Evolutionary conservation across 1,140 invertebrate species (phyloP).

Genomic region (Harlomillsia oculata): DNA sequence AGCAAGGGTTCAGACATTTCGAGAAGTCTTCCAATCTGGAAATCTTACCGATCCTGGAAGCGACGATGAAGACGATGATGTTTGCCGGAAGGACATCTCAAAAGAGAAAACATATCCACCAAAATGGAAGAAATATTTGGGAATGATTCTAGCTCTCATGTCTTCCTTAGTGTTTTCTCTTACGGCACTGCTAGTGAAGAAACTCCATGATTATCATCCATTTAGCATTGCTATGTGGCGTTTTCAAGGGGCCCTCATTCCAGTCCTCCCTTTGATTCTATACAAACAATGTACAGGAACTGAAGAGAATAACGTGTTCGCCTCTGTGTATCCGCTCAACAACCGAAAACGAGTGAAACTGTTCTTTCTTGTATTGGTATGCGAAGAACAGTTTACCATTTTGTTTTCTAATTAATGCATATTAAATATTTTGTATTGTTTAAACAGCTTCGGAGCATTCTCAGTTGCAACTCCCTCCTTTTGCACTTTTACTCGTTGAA

Average conservation of each 20-base stretch:
- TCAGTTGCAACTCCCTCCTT: slow-evolving; percentile 13
- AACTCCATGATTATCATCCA: slow-evolving; percentile 39
- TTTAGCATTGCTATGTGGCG: slow-evolving; percentile 41
- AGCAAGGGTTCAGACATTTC: background rate
- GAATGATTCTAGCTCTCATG: slow-evolving; percentile 37
- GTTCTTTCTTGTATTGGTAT: slow-evolving; percentile 8
- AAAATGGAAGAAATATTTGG: slow-evolving; percentile 20
- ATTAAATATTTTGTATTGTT: background rate
- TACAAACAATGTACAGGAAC: slow-evolving; percentile 17
- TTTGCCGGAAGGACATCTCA: background rate
- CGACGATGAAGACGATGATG: background rate
- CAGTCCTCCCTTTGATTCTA: slow-evolving; percentile 39
- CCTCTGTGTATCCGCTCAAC: background rate
- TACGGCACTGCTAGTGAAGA: slow-evolving; percentile 41
- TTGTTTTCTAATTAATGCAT: background rate
- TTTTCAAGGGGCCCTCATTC: slow-evolving; percentile 41
- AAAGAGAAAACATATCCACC: slow-evolving; percentile 2
- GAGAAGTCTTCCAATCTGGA: background rate
- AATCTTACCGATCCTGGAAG: background rate
- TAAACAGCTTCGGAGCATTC: slow-evolving; percentile 9
- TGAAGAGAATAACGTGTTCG: background rate
- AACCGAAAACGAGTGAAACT: background rate
- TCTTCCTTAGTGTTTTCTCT: slow-evolving; percentile 42
- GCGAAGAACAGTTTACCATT: background rate
- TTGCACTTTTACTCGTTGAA: slow-evolving; percentile 26